A percentile compares a stretch with the other conserved stretches of the same genome.
phyloP scores from a whole-genome alignment of 2,113 vertebrate species.

The Brachypodius melanocephalos region DNA sequence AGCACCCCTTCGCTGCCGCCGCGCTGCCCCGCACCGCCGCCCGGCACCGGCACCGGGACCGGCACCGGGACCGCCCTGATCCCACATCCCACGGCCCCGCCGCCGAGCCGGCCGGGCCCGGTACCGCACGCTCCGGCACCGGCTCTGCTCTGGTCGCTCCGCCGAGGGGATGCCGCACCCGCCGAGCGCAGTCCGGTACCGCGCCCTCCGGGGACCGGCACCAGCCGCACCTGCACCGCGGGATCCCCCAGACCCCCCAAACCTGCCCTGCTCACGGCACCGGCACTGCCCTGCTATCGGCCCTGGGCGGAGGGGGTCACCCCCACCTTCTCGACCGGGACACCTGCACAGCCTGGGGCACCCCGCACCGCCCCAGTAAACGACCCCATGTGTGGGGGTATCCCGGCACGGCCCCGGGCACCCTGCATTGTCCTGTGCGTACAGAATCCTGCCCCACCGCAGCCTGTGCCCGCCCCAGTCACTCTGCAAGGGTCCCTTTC shows the following conservation, averaged over 20 bases:
- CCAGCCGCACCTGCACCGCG: neutral
- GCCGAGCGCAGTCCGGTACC: neutral
- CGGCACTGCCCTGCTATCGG: neutral
- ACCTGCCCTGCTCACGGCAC: neutral
- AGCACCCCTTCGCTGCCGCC: slow-evolving; percentile 18
- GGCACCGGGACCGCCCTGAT: neutral
- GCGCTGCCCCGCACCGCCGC: neutral
- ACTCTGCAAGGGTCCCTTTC: neutral
- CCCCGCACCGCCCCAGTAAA: neutral
- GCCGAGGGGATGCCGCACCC: neutral
- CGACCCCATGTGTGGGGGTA: neutral
- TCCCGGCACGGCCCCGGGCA: neutral
- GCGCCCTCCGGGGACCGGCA: neutral
- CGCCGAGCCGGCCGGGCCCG: neutral
- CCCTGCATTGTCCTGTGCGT: neutral
- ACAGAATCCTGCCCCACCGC: neutral
- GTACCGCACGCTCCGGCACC: neutral
- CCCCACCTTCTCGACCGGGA: neutral
- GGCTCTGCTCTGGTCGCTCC: neutral
- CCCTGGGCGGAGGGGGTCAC: neutral
- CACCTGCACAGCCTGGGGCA: neutral
- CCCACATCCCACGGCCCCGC: neutral
- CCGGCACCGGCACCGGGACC: neutral
- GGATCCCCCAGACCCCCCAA: too few species aligned
- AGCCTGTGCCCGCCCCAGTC: neutral